A percentile compares a stretch with the other conserved stretches of the same genome.
phyloP scores from a whole-genome alignment of 1,140 invertebrate species.

The Nasonia giraulti region DNA sequence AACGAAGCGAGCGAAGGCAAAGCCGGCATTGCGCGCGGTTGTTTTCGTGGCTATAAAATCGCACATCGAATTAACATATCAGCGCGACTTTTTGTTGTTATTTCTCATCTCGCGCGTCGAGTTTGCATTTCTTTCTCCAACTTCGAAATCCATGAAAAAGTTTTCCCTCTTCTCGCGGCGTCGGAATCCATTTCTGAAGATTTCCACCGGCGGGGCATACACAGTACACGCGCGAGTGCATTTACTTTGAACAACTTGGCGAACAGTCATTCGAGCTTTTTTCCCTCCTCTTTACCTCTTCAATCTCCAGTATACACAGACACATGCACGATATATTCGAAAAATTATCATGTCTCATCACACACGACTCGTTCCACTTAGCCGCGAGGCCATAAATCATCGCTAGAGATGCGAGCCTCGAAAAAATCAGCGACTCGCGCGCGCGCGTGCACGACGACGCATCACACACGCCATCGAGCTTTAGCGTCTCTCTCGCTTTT shows the following conservation, averaged over 20 bases:
- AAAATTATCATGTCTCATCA: background rate
- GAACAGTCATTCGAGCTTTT: conserved; percentile 13
- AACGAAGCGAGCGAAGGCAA: background rate
- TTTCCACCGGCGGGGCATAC: background rate
- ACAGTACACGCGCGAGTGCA: background rate
- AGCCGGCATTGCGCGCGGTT: background rate
- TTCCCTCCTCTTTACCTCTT: background rate
- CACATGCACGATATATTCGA: background rate
- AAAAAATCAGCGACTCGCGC: background rate
- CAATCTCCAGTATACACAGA: background rate
- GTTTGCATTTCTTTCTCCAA: conserved; percentile 23
- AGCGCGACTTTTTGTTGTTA: background rate
- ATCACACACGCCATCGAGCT: conserved; percentile 13
- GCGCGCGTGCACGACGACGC: too few relatives aligned
- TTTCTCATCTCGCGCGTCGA: background rate
- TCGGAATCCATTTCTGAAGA: conserved; percentile 26
- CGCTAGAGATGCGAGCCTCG: background rate
- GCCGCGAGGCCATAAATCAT: background rate
- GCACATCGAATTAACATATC: background rate
- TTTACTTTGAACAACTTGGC: conserved; percentile 37
- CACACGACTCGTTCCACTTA: background rate
- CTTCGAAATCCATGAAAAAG: background rate
- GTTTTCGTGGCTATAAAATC: too few relatives aligned
- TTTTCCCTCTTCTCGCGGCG: conserved; percentile 11
- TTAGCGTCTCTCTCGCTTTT: background rate